Conservation (phyloP, 1,140 invertebrate genomes). For the Phymorhynchus buccinoides region DNA sequence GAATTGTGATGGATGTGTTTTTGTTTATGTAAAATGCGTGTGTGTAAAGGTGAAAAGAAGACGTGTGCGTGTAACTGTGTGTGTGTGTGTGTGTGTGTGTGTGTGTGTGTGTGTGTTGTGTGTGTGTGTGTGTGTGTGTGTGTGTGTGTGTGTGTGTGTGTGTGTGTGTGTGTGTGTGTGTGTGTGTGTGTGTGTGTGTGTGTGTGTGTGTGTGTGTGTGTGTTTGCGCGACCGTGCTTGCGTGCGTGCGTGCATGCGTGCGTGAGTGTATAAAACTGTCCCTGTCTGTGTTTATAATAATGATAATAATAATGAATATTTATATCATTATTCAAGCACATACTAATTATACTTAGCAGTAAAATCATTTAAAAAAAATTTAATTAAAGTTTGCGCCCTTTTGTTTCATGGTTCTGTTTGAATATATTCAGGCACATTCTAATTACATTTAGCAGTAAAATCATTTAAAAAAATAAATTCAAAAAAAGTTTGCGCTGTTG, state of each 20-base stretch:
- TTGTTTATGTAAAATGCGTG: background rate
- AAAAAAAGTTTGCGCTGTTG: no score
- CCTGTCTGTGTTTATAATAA: background rate
- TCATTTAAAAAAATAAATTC: no score
- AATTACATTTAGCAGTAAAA: no score
- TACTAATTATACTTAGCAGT: no score
- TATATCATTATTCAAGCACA: background rate
- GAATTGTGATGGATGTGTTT: background rate
- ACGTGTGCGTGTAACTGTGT: no score
- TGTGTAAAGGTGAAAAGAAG: background rate
- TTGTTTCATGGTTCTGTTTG: no score
- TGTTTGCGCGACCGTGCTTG: background rate
- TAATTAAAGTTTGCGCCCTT: no score
- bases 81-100: no score
- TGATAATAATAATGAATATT: background rate
- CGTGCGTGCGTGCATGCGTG: background rate
- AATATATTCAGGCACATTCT: no score
- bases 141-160: background rate
- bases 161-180: background rate
- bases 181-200: background rate
- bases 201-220: background rate
- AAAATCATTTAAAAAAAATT: no score
- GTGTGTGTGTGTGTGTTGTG: no score
- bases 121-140: no score
- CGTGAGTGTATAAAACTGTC: background rate